Conservation (phyloP, 2,888 invertebrate genomes). For the Athetis lepigone region DNA sequence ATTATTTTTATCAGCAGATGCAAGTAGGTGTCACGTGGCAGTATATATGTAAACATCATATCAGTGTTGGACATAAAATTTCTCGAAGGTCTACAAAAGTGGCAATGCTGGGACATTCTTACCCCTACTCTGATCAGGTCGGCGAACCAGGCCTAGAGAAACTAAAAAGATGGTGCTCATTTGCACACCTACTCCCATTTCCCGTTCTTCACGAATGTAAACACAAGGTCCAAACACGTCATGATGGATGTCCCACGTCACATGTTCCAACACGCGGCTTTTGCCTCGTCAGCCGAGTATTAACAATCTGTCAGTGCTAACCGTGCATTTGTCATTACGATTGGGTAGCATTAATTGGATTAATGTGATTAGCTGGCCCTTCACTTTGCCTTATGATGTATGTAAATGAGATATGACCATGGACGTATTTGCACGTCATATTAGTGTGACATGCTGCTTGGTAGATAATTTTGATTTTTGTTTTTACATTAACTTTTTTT, state of each 20-base stretch:
- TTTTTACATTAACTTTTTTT: not conserved
- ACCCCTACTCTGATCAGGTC: no score
- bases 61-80: no score
- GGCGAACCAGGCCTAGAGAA: no score
- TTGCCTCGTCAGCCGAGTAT: constrained; percentile 74
- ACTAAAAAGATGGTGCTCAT: not conserved
- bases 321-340: constrained; percentile 81
- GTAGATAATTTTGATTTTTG: not conserved
- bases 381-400: constrained; percentile 48
- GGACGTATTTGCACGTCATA: not conserved
- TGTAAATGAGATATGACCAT: constrained; percentile 39
- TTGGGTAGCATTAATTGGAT: constrained; percentile 69
- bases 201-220: constrained; percentile 26
- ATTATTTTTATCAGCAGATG: no score
- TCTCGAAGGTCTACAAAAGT: no score
- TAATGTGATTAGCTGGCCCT: constrained; percentile 55
- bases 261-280: constrained; percentile 51
- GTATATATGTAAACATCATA: no score
- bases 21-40: no score
- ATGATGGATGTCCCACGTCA: constrained; percentile 68
- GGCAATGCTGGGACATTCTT: no score
- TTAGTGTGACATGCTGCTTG: not conserved
- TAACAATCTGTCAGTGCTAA: constrained; percentile 80
- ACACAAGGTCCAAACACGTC: constrained; percentile 36
- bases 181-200: not conserved